Percentiles rank a stretch among this genome's conserved stretches.
Conservation (phyloP, 2,888 invertebrate genomes). For the Dynastes hyllus region DNA sequence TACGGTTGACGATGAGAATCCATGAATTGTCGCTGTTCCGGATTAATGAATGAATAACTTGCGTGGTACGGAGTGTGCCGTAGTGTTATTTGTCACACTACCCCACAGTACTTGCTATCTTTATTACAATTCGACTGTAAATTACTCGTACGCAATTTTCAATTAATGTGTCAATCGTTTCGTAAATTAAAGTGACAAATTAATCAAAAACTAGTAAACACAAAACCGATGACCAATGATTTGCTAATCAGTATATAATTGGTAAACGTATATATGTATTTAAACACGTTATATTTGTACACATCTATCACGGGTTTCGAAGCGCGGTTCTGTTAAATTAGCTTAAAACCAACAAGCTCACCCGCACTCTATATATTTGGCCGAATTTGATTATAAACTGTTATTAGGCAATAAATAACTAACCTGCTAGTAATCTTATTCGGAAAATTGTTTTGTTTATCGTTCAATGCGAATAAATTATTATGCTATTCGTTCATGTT, state of each 20-base stretch:
- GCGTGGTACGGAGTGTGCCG: too few species aligned
- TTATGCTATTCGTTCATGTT: not conserved
- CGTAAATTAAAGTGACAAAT: conserved; percentile 7
- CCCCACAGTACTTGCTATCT: too few species aligned
- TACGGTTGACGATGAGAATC: too few species aligned
- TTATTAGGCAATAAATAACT: conserved; percentile 27
- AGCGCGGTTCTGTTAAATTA: not conserved
- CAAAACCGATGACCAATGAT: not conserved
- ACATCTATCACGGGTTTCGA: not conserved
- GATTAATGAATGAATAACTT: too few species aligned
- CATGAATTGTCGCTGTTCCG: too few species aligned
- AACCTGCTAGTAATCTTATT: conserved; percentile 16
- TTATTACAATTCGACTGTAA: too few species aligned
- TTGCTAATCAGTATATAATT: conserved; percentile 11
- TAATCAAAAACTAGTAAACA: not conserved
- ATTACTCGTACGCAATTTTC: too few species aligned
- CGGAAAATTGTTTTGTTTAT: conserved; percentile 33
- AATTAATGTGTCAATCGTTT: not conserved
- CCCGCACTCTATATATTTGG: conserved; percentile 2
- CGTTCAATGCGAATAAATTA: conserved; percentile 28
- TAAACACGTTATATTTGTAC: not conserved
- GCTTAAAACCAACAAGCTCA: conserved; percentile 1
- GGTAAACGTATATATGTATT: conserved; percentile 3
- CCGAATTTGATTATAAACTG: conserved; percentile 17
- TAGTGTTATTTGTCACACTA: too few species aligned